These are phyloP conservation scores for Amphilophus citrinellus DNA, from an alignment of 2,113 vertebrate species.

Conservation along the genomic window DNA sequence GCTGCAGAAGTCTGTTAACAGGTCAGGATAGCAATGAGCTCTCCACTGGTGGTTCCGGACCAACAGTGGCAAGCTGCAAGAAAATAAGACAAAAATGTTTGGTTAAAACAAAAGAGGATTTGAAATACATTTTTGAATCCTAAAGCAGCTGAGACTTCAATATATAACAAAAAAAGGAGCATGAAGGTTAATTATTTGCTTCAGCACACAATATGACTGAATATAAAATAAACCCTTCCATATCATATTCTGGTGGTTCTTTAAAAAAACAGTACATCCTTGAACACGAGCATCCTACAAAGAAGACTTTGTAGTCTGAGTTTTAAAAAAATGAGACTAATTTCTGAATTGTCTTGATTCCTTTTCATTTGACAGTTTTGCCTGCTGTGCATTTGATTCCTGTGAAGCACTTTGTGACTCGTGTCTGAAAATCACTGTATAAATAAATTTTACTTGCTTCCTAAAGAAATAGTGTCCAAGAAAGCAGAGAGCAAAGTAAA, in stretches of 20 bases:
- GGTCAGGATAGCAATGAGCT: background rate
- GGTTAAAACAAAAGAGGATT: background rate
- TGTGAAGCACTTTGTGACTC: background rate
- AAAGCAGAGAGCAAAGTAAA: background rate
- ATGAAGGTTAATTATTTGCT: too few relatives aligned
- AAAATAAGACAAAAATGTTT: background rate
- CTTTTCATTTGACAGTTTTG: background rate
- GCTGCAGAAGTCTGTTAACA: slow-evolving; percentile 38
- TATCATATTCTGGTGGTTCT: too few relatives aligned
- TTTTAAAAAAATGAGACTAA: background rate
- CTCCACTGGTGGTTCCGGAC: slow-evolving; percentile 11
- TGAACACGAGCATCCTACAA: too few relatives aligned
- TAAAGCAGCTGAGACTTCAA: background rate
- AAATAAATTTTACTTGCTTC: background rate
- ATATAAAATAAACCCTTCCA: too few relatives aligned
- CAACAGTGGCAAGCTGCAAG: background rate
- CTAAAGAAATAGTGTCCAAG: background rate
- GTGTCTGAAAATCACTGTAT: background rate
- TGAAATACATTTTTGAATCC: background rate
- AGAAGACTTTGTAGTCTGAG: too few relatives aligned
- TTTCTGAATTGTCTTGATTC: background rate
- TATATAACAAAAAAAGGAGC: too few relatives aligned
- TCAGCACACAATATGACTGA: too few relatives aligned
- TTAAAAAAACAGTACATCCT: too few relatives aligned
- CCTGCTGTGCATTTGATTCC: background rate